phyloP scores from a whole-genome alignment of 2,888 invertebrate genomes.

The Andrena praecox region DNA sequence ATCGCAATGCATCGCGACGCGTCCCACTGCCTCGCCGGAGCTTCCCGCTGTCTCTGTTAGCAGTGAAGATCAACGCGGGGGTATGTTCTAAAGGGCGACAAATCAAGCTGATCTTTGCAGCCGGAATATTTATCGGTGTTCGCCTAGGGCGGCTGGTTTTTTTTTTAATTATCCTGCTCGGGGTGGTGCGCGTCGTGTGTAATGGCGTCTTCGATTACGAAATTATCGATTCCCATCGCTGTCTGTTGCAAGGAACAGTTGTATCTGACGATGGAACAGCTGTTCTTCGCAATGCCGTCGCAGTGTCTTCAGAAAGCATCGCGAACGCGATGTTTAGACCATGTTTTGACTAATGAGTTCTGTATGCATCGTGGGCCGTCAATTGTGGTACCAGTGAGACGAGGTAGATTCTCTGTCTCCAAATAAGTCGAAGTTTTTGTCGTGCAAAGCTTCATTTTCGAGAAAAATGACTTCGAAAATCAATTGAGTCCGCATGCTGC shows the following conservation, averaged over 20 bases:
- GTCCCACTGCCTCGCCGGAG: not conserved
- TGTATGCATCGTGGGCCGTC: not conserved
- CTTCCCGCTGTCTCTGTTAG: conserved; percentile 6
- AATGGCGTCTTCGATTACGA: conserved; percentile 35
- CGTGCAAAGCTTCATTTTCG: too few species aligned
- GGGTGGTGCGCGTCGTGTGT: conserved; percentile 26
- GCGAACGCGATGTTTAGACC: not conserved
- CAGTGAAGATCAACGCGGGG: conserved; percentile 6
- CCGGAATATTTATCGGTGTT: conserved; percentile 43
- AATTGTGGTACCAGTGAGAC: not conserved
- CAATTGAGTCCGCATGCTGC: too few species aligned
- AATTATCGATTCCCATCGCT: conserved; percentile 46
- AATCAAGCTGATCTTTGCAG: conserved; percentile 32
- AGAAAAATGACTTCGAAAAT: too few species aligned
- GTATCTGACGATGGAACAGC: not conserved
- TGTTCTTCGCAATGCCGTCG: not conserved
- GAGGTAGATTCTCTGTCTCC: too few species aligned
- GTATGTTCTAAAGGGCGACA: conserved; percentile 7
- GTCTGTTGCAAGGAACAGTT: not conserved
- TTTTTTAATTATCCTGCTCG: conserved; percentile 51
- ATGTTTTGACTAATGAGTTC: not conserved
- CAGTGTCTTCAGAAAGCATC: not conserved
- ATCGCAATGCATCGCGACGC: conserved; percentile 9
- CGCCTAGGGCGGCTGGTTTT: conserved; percentile 6
- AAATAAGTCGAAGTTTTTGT: too few species aligned